Evolutionary conservation across 2,888 invertebrate genomes (phyloP).

Genomic region (Agrotis exclamationis): DNA sequence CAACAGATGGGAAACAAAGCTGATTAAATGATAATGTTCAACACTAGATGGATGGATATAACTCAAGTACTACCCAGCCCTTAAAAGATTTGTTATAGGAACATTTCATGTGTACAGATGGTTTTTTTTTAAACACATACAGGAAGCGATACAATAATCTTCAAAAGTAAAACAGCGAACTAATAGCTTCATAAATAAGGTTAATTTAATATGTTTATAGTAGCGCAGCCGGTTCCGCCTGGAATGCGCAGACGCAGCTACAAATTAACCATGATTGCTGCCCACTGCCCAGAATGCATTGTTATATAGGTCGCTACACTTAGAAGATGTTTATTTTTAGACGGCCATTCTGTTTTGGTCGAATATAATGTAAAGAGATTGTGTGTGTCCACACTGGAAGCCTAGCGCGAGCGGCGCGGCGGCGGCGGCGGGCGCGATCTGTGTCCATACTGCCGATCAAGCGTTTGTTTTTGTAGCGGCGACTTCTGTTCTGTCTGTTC

Average conservation of each 20-base stretch:
- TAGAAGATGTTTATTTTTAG: constrained; percentile 27
- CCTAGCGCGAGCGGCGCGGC: too few species aligned
- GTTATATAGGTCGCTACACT: constrained; percentile 45
- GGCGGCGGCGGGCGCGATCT: too few species aligned
- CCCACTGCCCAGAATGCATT: constrained; percentile 35
- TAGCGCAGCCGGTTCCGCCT: constrained; percentile 41
- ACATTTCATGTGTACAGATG: not conserved
- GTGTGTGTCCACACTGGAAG: too few species aligned
- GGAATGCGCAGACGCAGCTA: constrained; percentile 40
- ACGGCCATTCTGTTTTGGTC: constrained; percentile 7
- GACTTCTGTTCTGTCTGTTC: too few species aligned
- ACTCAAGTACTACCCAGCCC: too few species aligned
- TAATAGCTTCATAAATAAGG: constrained; percentile 39
- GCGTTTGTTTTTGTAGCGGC: too few species aligned
- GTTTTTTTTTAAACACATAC: not conserved
- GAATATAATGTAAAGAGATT: not conserved
- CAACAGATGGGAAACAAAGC: too few species aligned
- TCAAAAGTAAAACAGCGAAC: constrained; percentile 10
- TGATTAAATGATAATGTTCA: too few species aligned
- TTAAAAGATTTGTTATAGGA: not conserved
- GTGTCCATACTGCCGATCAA: too few species aligned
- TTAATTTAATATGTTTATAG: constrained; percentile 55
- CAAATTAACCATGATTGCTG: constrained; percentile 23
- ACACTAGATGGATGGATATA: too few species aligned
- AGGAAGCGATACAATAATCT: constrained; percentile 33